These are phyloP conservation scores for Chloropsis hardwickii DNA, from an alignment of 2,113 vertebrate genomes.

Conservation along the genomic window DNA sequence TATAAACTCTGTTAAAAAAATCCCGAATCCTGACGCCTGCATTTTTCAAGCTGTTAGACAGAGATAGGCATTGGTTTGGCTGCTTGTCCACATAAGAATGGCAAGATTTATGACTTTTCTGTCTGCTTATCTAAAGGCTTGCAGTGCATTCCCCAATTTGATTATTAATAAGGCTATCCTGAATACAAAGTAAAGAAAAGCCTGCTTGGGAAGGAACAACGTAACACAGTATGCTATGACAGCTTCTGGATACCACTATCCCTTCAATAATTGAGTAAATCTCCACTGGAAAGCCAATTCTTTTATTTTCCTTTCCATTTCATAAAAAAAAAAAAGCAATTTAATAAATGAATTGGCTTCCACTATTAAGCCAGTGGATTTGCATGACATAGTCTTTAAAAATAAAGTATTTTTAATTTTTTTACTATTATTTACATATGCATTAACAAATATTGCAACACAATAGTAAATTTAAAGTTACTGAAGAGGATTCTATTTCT, in stretches of 20 bases:
- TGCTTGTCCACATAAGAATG: background rate
- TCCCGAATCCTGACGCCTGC: background rate
- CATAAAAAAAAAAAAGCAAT: background rate
- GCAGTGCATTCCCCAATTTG: background rate
- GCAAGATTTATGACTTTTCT: constrained; percentile 15
- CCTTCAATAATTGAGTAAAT: background rate
- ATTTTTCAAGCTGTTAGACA: constrained; percentile 34
- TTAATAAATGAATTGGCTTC: background rate
- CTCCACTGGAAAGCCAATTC: background rate
- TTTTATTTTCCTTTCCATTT: background rate
- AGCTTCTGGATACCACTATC: background rate
- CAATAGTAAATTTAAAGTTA: background rate
- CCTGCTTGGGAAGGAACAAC: background rate
- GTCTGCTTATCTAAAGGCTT: constrained; percentile 11
- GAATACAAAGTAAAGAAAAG: background rate
- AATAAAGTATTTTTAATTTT: background rate
- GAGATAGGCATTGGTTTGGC: constrained; percentile 2
- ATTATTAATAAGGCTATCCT: background rate
- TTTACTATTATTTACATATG: background rate
- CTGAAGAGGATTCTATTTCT: background rate
- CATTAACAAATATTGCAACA: background rate
- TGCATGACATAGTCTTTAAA: background rate
- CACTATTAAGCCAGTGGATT: background rate
- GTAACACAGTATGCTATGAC: background rate
- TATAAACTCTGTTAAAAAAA: background rate